A percentile compares a stretch with the other conserved stretches of the same genome.
phyloP scores from a whole-genome alignment of 2,113 vertebrate genomes.

The Bombycilla garrulus region DNA sequence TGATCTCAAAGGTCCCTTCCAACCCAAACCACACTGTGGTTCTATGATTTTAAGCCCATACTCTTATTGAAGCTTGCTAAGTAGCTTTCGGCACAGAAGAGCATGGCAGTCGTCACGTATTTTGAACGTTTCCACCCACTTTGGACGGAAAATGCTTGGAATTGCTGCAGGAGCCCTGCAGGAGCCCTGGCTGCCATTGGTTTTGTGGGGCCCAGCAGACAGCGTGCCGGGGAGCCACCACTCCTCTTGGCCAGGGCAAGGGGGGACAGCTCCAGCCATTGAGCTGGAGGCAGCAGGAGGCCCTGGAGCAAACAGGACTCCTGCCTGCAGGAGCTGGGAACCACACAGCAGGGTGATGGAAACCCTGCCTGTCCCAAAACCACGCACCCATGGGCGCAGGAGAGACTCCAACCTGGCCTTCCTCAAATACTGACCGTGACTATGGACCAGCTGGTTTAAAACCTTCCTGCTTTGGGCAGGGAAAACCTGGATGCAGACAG shows the following conservation, averaged over 20 bases:
- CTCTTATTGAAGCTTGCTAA: not conserved
- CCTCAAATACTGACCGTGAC: not conserved
- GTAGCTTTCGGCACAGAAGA: not conserved
- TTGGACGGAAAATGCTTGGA: not conserved
- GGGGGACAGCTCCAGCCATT: not conserved
- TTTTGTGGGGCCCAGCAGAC: not conserved
- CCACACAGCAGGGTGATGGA: fast-evolving
- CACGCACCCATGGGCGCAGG: fast-evolving
- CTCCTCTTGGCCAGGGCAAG: not conserved
- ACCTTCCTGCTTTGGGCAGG: not conserved
- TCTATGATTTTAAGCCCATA: not conserved
- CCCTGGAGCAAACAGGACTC: not conserved
- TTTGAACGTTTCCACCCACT: not conserved
- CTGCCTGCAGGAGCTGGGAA: not conserved
- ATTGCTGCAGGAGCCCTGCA: not conserved
- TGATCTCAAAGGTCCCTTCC: not conserved
- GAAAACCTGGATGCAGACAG: not conserved
- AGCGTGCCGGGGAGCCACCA: fast-evolving
- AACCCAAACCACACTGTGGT: not conserved
- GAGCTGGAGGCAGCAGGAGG: not conserved
- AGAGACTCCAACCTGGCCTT: not conserved
- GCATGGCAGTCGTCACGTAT: not conserved
- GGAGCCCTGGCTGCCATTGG: not conserved
- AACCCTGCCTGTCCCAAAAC: not conserved
- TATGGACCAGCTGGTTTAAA: not conserved